Conservation (phyloP, 2,797 vertebrate genomes). For the Mormyrops attenuatus region DNA sequence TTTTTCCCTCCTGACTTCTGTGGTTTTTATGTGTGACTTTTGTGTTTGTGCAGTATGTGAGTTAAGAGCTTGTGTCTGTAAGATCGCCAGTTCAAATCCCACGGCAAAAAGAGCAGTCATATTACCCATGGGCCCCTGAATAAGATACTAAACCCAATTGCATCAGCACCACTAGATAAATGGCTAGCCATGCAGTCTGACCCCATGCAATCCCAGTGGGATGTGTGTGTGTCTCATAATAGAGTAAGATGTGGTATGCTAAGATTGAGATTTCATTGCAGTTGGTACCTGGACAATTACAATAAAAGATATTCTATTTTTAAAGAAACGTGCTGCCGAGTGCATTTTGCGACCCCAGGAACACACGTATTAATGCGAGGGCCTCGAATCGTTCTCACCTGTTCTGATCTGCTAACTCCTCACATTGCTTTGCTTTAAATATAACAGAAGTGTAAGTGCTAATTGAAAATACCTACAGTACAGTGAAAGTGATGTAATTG, state of each 20-base stretch:
- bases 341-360: not conserved
- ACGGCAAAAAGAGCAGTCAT: not conserved
- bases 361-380: not conserved
- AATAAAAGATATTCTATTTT: not conserved
- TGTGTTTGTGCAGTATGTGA: not conserved
- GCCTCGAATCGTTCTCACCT: not conserved
- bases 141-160: not conserved
- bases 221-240: not conserved
- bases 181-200: not conserved
- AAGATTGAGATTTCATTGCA: not conserved
- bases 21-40: not conserved
- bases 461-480: slow-evolving; percentile 8
- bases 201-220: not conserved
- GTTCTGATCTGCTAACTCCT: not conserved
- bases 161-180: not conserved
- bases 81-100: not conserved
- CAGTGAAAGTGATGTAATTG: not conserved
- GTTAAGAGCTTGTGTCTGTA: not conserved
- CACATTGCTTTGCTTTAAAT: not conserved
- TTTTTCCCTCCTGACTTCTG: not conserved
- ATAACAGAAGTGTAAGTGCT: not conserved
- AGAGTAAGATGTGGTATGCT: not conserved
- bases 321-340: not conserved
- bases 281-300: not conserved
- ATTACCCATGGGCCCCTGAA: not conserved